Base-by-base conservation (phyloP, 1,140 invertebrate species). In the Mycetomoellerius zeteki region DNA sequence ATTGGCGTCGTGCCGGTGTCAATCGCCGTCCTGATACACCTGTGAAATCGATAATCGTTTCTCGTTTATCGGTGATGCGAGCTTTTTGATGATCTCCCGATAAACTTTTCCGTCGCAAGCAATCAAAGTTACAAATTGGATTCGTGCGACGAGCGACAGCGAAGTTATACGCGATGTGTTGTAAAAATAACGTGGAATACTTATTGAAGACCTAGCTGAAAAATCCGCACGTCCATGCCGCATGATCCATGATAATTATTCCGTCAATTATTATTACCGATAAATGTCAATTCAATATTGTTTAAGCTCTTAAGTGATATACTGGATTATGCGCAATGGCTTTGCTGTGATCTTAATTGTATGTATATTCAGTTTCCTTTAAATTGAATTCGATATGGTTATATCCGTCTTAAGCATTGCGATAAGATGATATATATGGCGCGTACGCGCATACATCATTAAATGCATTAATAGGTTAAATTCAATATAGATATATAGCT, bases 111-210 rank as follows among this genome's bases (percentile, higher is more conserved):
- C 27, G 14, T 75, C 54, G 69, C 30, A 71, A 62, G 69, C 69
- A 84, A 84, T 84, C 80, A 84, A 84, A 84, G 80, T 84, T 84
- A 84, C 80, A 84, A 82, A 84, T 84, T 84, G 80, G 54, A 84
- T 84, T 84, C 37, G 69, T 56, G 30, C 47, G 56, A 84, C 69
- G 67, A 84, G 54, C 69, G 54, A 81, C 78, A 43, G 21, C 33
- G 30, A 21, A 43, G 24, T 56, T 33, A 60, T 37, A 54, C 67
- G 54, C 56, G 54, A 43, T 71, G 27, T 8, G 19, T 37, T 62
- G 77, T 47, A 47, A 33, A 58, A 82, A 82, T 71, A 73, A 82
- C 24, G 14, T 37, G 30, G 10, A 81, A 56, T 50, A 50, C 47
- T 43, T 69, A 56, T 43, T 81, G 10, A 69, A 50, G 43, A 65